Conservation (phyloP, 2,797 vertebrate genomes). For the Schizothorax lantsangensis region DNA sequence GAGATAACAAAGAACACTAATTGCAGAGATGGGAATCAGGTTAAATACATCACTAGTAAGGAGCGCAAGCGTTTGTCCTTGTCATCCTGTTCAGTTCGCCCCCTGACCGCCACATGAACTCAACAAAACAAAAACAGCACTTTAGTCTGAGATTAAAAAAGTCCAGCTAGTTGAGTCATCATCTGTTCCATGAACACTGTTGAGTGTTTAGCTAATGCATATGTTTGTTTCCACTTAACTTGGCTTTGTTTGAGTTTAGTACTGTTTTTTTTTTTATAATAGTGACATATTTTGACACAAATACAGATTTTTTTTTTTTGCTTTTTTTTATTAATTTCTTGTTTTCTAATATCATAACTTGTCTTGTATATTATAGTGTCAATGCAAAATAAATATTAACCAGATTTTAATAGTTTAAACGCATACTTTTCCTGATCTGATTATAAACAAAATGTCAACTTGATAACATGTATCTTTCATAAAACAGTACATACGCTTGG, state of each 20-base stretch:
- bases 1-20: constrained; percentile 6
- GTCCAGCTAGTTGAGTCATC: not conserved
- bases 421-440: not conserved
- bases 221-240: not conserved
- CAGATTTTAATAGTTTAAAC: not conserved
- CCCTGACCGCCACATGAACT: constrained; percentile 34
- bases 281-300: not conserved
- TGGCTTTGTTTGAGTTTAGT: not conserved
- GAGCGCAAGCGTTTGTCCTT: constrained; percentile 9
- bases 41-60: constrained; percentile 31
- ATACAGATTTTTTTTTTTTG: not conserved
- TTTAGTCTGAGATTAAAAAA: not conserved
- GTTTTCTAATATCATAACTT: not conserved
- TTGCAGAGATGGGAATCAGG: constrained; percentile 17
- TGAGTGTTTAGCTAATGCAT: not conserved
- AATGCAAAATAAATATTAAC: not conserved
- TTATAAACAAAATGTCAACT: not conserved
- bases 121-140: constrained; percentile 5
- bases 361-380: not conserved
- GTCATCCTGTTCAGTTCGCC: not conserved
- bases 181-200: not conserved
- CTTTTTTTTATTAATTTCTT: not conserved
- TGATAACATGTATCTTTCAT: not conserved
- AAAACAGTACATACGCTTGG: not conserved
- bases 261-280: not conserved